A percentile compares a stretch with the other conserved stretches of the same genome.
These are phyloP conservation scores for Axea sp. DNA, from an alignment of 2,888 invertebrate species.

Conservation along the genomic window DNA sequence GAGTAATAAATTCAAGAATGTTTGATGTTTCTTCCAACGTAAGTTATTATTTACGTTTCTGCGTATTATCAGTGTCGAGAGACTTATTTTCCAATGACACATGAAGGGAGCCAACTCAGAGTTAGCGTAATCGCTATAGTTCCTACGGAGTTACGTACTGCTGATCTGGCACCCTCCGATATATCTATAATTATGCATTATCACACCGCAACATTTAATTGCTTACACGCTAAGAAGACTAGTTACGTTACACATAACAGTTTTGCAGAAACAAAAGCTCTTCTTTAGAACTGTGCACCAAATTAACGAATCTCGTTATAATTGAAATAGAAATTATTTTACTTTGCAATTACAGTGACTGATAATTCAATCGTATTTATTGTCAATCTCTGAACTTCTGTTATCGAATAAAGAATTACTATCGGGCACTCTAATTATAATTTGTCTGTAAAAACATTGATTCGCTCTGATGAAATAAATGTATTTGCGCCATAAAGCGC, in stretches of 20 bases:
- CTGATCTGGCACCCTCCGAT: too few species aligned
- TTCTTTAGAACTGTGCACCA: not conserved
- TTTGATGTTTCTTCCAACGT: too few species aligned
- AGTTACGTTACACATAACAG: too few species aligned
- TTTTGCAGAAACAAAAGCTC: not conserved
- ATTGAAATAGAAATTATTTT: constrained; percentile 27
- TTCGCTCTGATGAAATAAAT: not conserved
- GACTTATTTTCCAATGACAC: too few species aligned
- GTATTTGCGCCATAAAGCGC: not conserved
- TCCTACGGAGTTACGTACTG: too few species aligned
- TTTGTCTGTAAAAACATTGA: not conserved
- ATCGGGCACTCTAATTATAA: constrained; percentile 3
- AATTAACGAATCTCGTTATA: constrained; percentile 14
- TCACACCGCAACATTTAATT: not conserved
- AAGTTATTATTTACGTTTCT: too few species aligned
- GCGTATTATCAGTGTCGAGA: too few species aligned
- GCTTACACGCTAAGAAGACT: too few species aligned
- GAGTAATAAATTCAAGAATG: not conserved
- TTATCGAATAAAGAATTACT: constrained; percentile 9
- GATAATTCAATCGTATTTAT: constrained; percentile 35
- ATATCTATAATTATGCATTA: constrained; percentile 23
- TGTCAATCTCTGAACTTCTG: constrained; percentile 8
- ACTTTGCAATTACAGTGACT: constrained; percentile 18
- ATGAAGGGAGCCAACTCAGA: too few species aligned
- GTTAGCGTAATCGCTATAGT: too few species aligned